Evolutionary conservation across 1,140 invertebrate species (phyloP).

Genomic region (Drosophila serrata): DNA sequence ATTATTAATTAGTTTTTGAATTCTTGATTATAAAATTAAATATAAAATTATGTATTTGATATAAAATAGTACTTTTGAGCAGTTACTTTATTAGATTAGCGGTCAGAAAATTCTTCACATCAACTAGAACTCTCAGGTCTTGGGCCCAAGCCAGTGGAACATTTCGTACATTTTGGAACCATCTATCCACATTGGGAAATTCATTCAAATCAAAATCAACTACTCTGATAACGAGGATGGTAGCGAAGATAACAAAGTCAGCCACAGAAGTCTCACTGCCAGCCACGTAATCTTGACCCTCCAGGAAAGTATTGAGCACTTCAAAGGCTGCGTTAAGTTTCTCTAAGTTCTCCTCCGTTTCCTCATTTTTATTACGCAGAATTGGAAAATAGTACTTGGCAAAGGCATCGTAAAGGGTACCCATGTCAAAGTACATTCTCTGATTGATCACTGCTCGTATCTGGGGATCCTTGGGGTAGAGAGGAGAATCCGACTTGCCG

Average conservation of each 20-base stretch:
- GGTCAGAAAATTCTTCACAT: neutral
- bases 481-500: slow-evolving; percentile 79
- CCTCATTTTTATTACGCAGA: slow-evolving; percentile 87
- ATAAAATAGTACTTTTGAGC: neutral
- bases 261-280: slow-evolving; percentile 87
- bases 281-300: slow-evolving; percentile 88
- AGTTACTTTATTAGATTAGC: neutral
- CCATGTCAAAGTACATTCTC: slow-evolving; percentile 90
- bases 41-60: no score
- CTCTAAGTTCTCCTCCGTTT: slow-evolving; percentile 87
- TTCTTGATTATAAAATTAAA: no score
- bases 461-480: slow-evolving; percentile 87
- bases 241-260: slow-evolving; percentile 79
- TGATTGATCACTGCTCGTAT: slow-evolving; percentile 90
- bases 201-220: slow-evolving; percentile 86
- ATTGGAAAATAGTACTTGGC: slow-evolving; percentile 89
- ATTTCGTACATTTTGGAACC: neutral
- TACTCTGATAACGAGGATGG: slow-evolving; percentile 88
- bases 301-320: slow-evolving; percentile 89
- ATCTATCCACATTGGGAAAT: slow-evolving; percentile 5
- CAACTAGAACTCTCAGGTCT: no score
- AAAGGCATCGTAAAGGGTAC: slow-evolving; percentile 88
- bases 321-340: slow-evolving; percentile 88
- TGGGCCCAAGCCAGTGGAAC: slow-evolving; percentile 75
- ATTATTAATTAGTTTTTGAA: no score